These are phyloP conservation scores for Spilarctia lutea DNA, from an alignment of 2,888 invertebrate species.

Conservation along the genomic window DNA sequence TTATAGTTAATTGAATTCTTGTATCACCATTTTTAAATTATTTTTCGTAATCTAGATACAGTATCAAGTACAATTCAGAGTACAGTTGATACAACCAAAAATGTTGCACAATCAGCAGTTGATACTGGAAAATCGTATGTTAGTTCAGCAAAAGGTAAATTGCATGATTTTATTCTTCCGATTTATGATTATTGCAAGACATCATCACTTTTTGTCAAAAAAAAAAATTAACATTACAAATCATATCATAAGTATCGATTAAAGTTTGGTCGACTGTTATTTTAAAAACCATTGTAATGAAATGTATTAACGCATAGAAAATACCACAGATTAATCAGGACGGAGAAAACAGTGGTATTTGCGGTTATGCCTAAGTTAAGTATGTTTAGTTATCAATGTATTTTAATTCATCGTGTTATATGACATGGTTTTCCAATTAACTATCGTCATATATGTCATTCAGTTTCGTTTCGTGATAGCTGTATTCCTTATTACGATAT, in stretches of 20 bases:
- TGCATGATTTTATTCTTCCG: not conserved
- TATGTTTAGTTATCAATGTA: slow-evolving; percentile 1
- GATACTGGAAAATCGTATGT: slow-evolving; percentile 65
- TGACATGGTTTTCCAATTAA: not conserved
- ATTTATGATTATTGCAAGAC: not conserved
- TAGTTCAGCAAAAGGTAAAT: slow-evolving; percentile 57
- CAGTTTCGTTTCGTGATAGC: not conserved
- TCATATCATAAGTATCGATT: no score
- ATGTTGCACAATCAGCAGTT: slow-evolving; percentile 59
- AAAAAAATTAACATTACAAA: not conserved
- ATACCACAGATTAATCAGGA: slow-evolving; percentile 27
- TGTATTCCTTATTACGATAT: not conserved
- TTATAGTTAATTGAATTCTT: not conserved
- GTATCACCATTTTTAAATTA: not conserved
- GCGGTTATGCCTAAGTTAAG: slow-evolving; percentile 25
- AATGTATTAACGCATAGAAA: slow-evolving; percentile 26
- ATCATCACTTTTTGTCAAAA: not conserved
- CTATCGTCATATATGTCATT: not conserved
- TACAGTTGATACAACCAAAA: slow-evolving; percentile 65
- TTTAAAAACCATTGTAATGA: not conserved
- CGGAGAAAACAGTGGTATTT: slow-evolving; percentile 24
- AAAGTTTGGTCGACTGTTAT: not conserved
- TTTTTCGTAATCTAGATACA: slow-evolving; percentile 57
- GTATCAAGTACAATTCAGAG: slow-evolving; percentile 58
- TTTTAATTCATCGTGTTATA: not conserved